Percentiles rank a stretch among this genome's conserved stretches.
Evolutionary conservation across 2,113 vertebrate species (phyloP).

Genomic region (Onychostruthus taczanowskii): DNA sequence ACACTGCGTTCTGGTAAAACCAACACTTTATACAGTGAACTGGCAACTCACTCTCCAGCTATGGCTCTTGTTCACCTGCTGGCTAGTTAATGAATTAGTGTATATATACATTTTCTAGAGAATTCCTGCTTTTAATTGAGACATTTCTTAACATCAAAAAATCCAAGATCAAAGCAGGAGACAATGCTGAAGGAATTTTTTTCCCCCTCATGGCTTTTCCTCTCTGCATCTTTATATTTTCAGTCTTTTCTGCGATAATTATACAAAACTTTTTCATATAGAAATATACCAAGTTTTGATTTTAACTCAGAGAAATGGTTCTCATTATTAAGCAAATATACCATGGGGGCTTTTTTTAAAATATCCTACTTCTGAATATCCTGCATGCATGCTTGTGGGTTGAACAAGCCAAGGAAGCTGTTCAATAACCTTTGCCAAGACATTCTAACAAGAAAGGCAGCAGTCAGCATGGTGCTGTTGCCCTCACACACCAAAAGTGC

Average conservation of each 20-base stretch:
- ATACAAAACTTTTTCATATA: background rate
- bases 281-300: background rate
- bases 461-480: background rate
- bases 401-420: background rate
- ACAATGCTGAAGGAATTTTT: background rate
- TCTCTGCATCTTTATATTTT: background rate
- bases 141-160: background rate
- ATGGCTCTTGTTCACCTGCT: background rate
- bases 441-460: background rate
- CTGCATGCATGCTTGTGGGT: background rate
- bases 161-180: background rate
- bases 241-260: background rate
- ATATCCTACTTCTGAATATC: background rate
- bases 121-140: background rate
- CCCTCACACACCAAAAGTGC: background rate
- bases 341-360: background rate
- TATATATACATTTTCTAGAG: background rate
- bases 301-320: background rate
- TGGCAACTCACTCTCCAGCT: background rate
- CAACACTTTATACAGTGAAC: background rate
- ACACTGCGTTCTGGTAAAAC: background rate
- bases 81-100: background rate
- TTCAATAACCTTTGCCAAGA: background rate
- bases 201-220: background rate
- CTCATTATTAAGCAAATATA: background rate